These are phyloP conservation scores for Zosterops hypoxanthus DNA, from an alignment of 2,113 vertebrate genomes.

Conservation along the genomic window DNA sequence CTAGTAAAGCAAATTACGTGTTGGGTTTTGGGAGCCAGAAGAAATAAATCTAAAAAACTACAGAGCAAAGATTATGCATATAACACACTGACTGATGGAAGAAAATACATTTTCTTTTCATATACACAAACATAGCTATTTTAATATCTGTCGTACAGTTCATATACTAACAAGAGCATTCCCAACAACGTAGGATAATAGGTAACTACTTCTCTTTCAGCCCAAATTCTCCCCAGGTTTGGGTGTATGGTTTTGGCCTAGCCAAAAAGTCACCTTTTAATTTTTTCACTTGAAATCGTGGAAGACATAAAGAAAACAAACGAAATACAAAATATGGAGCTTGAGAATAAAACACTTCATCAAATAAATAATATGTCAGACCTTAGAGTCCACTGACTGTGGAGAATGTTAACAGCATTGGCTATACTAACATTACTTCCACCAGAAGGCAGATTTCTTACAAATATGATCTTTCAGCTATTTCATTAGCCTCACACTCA, in stretches of 20 bases:
- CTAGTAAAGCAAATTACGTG: neutral
- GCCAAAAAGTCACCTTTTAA: neutral
- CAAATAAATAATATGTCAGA: conserved; percentile 68
- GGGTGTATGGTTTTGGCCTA: neutral
- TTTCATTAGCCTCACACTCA: conserved; percentile 61
- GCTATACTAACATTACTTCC: conserved; percentile 16
- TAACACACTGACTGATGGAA: neutral
- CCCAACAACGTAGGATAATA: neutral
- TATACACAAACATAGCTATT: neutral
- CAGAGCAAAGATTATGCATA: neutral
- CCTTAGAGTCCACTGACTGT: conserved; percentile 22
- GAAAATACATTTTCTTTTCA: neutral
- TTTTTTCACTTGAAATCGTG: conserved; percentile 20
- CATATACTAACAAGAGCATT: neutral
- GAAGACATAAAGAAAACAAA: conserved; percentile 21
- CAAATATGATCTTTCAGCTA: conserved; percentile 58
- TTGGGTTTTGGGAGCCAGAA: neutral
- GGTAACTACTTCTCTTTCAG: neutral
- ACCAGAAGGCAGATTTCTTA: conserved; percentile 49
- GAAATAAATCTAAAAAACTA: neutral
- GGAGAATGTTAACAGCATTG: conserved; percentile 43
- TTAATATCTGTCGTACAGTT: neutral
- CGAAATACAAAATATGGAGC: neutral
- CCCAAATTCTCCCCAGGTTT: neutral
- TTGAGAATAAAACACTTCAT: conserved; percentile 62